Evolutionary conservation across 2,797 vertebrate genomes (phyloP).

Genomic region (Gadopsis bispinosus): DNA sequence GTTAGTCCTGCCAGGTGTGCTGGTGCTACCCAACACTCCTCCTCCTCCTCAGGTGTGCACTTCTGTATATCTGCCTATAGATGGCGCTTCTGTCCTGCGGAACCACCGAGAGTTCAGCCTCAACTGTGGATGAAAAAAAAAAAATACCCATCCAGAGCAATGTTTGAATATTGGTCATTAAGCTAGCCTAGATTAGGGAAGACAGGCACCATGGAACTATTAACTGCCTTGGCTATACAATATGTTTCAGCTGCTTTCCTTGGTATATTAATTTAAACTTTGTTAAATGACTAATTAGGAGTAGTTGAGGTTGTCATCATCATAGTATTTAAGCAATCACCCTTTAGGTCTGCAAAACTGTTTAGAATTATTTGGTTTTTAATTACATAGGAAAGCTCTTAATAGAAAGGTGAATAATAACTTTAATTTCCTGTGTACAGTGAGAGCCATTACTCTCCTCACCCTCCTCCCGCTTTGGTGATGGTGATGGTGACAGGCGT

Average conservation of each 20-base stretch:
- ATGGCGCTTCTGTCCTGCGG: constrained; percentile 45
- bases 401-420: background rate
- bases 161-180: background rate
- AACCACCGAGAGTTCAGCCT: constrained; percentile 43
- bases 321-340: background rate
- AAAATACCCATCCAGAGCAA: background rate
- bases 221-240: background rate
- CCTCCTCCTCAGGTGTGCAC: constrained; percentile 44
- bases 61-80: constrained; percentile 47
- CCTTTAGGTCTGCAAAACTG: background rate
- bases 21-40: constrained; percentile 37
- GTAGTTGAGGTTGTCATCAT: no score
- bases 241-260: background rate
- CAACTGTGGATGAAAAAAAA: constrained; percentile 50
- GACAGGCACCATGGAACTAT: background rate
- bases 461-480: background rate
- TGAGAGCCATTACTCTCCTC: background rate
- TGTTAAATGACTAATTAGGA: background rate
- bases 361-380: background rate
- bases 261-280: background rate
- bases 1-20: constrained; percentile 4
- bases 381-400: background rate
- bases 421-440: background rate
- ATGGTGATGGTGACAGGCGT: background rate
- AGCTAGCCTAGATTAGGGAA: no score